A percentile compares a stretch with the other conserved stretches of the same genome.
Conservation (phyloP, 2,888 invertebrate genomes). For the Tanypteryx hageni region DNA sequence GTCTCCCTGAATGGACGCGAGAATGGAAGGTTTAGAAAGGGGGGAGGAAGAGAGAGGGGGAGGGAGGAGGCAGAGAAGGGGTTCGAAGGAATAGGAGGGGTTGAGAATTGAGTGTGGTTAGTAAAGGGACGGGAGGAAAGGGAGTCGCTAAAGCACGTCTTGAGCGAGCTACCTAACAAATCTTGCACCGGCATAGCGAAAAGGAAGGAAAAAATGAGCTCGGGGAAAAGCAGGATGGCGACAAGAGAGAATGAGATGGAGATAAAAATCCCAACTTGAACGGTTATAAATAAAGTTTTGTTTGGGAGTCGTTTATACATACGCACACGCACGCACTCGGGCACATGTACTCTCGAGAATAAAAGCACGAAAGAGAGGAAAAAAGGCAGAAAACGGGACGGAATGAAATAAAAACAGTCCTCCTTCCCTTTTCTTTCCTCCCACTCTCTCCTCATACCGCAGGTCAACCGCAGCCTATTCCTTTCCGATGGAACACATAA, state of each 20-base stretch:
- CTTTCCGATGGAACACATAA: constrained; percentile 31
- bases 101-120: background rate
- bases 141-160: background rate
- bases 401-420: background rate
- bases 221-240: background rate
- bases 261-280: constrained; percentile 10
- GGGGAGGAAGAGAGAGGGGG: background rate
- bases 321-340: background rate
- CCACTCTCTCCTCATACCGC: background rate
- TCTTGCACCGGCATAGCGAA: background rate
- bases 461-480: background rate
- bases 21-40: background rate
- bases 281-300: constrained; percentile 34
- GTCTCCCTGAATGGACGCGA: background rate
- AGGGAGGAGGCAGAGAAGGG: background rate
- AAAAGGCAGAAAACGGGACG: background rate
- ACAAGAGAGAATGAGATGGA: background rate
- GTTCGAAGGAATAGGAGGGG: background rate
- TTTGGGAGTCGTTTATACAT: constrained; percentile 33
- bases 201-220: background rate
- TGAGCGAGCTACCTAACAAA: constrained; percentile 5
- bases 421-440: background rate
- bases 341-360: background rate
- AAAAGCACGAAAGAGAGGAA: background rate
- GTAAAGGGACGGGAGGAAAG: background rate